Base-by-base conservation (phyloP, 2,113 vertebrate genomes). In the Bettongia penicillata region DNA sequence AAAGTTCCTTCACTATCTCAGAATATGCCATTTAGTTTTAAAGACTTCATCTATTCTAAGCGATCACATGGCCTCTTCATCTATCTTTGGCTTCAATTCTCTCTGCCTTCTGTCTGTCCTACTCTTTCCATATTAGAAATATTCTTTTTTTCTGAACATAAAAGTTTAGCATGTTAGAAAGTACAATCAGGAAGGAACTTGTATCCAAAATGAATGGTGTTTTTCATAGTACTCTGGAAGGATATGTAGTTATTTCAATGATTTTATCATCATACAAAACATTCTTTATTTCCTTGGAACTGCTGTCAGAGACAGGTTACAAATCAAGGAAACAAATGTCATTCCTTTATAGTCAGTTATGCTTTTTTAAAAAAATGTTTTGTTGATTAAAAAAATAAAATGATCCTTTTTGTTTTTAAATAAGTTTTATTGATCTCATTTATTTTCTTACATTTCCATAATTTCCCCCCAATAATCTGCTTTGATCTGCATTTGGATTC, bases 1-100 rank as follows among this genome's bases (percentile, higher is more conserved):
- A n/a, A 19, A 77, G 14, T 77, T 77, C 68, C 37, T 5, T 77
- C 68, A 77, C 31, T 77, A 77, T 14, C 31, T 14, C n/a, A 77
- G 61, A 12, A n/a, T 77, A 19, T 77, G 61, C n/a, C 61, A 77
- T n/a, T 11, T 77, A 77, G 16, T 19, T 77, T 77, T n/a, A 19
- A 77, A 77, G 37, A n/a, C 4, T 77, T 77, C n/a, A 77, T 16
- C 37, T 77, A n/a, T 77, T n/a, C 68, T 77, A 77, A n/a, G 37
- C 3, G n/a, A 37, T 4, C 68, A 43, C n/a, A 23, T 23, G n/a
- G 6, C 68, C 7, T 84, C 19, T 49, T 2, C 52, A 91, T 12
- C 19, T 94, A 48, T 51, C 51, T 37, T 96, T 52, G 28, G 43
- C 95, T 97, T 96, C 49, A 93, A 22, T 50, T 94, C 16, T 90